Evolutionary conservation across 2,113 vertebrate genomes (phyloP).

Genomic region (Halichoeres trimaculatus): DNA sequence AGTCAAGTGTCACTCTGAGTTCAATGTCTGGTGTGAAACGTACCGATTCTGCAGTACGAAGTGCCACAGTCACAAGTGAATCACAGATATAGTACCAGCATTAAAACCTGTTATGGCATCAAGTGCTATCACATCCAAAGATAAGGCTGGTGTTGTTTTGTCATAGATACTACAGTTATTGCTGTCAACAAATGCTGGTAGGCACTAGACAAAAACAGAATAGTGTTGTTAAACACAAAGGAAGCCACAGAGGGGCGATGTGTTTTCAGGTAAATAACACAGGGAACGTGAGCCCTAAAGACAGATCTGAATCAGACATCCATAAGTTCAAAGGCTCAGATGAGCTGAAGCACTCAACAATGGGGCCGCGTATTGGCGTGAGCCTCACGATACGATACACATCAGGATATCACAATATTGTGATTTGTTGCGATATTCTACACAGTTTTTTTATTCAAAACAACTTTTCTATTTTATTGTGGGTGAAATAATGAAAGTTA

Average conservation of each 20-base stretch:
- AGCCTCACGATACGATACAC: background rate
- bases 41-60: background rate
- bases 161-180: background rate
- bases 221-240: background rate
- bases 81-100: background rate
- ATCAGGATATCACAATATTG: too few relatives aligned
- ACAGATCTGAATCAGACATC: background rate
- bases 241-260: background rate
- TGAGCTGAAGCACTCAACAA: background rate
- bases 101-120: background rate
- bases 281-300: background rate
- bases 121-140: background rate
- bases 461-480: too few relatives aligned
- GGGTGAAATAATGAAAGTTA: too few relatives aligned
- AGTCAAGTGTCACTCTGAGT: slow-evolving; percentile 27
- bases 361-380: background rate
- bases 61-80: background rate
- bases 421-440: too few relatives aligned
- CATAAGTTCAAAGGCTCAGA: background rate
- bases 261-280: background rate
- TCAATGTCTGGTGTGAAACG: slow-evolving; percentile 10
- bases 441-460: too few relatives aligned
- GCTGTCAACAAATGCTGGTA: background rate
- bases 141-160: background rate
- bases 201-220: too few relatives aligned